phyloP scores from a whole-genome alignment of 1,140 invertebrate species.

The Atta cephalotes region DNA sequence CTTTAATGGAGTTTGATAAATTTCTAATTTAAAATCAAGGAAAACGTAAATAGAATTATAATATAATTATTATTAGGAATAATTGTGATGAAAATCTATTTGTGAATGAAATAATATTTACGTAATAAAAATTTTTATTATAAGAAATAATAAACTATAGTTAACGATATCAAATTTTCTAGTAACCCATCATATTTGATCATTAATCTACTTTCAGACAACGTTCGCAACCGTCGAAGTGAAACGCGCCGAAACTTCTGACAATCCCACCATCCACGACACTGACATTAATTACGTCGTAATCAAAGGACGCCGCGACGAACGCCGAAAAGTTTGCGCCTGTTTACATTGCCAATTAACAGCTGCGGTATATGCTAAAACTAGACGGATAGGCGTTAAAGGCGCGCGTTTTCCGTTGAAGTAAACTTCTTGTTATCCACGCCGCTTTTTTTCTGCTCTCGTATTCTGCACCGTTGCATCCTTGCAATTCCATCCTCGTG shows the following conservation, averaged over 20 bases:
- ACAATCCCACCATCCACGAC: constrained; percentile 51
- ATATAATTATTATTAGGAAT: background rate
- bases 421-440: constrained; percentile 28
- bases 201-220: constrained; percentile 60
- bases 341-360: constrained; percentile 61
- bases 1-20: background rate
- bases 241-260: constrained; percentile 57
- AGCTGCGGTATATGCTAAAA: constrained; percentile 25
- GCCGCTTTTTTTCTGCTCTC: constrained; percentile 20
- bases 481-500: constrained; percentile 49
- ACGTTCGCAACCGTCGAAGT: constrained; percentile 46
- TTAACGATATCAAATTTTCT: constrained; percentile 30
- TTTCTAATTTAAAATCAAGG: background rate
- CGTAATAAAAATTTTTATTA: background rate
- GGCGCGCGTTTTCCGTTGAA: constrained; percentile 15
- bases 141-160: background rate
- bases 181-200: constrained; percentile 50
- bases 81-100: background rate
- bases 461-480: constrained; percentile 46
- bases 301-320: constrained; percentile 53
- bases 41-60: background rate
- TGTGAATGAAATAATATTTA: background rate
- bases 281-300: constrained; percentile 61
- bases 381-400: constrained; percentile 31
- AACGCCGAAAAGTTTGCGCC: constrained; percentile 58